A percentile compares a stretch with the other conserved stretches of the same genome.
Evolutionary conservation across 2,888 invertebrate genomes (phyloP).

Genomic region (Tridacna crocea): DNA sequence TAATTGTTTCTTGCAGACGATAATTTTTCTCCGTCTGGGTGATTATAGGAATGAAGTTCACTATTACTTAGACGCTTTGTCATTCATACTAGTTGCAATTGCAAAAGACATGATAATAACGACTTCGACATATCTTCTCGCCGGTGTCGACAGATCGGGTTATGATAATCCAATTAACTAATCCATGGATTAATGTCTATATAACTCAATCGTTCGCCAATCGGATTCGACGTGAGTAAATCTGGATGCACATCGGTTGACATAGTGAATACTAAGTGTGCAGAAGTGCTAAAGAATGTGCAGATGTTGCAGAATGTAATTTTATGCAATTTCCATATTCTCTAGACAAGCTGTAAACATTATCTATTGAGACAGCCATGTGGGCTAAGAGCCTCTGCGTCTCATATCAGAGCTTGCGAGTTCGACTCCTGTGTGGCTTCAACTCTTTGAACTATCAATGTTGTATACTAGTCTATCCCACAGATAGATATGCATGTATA

Average conservation of each 20-base stretch:
- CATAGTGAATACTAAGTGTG: background rate
- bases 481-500: no score
- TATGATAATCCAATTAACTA: background rate
- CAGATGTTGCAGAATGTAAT: no score
- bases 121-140: background rate
- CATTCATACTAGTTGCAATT: constrained; percentile 18
- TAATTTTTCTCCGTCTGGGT: constrained; percentile 12
- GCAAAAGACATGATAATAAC: constrained; percentile 8
- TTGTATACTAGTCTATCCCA: no score
- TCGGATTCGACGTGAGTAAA: no score
- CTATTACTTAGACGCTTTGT: background rate
- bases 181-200: background rate
- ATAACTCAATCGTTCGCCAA: background rate
- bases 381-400: no score
- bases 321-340: no score
- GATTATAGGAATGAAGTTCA: background rate
- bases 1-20: constrained; percentile 8
- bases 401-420: no score
- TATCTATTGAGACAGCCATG: no score
- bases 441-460: no score
- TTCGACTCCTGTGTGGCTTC: no score
- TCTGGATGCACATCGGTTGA: no score
- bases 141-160: background rate
- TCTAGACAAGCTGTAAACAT: no score
- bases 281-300: background rate